Evolutionary conservation across 2,888 invertebrate species (phyloP).

Genomic region (Crepidodera aurea): DNA sequence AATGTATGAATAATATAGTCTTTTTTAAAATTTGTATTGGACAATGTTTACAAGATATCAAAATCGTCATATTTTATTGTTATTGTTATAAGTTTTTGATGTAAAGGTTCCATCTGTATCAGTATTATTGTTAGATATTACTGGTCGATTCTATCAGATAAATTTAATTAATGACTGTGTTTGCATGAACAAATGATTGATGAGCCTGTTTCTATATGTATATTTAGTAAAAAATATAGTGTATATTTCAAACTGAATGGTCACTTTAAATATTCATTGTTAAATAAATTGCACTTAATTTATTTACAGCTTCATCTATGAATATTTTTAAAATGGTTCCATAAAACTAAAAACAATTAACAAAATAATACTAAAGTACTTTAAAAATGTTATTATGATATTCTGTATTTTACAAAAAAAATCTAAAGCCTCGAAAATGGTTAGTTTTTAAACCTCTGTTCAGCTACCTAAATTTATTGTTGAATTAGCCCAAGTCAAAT

Average conservation of each 20-base stretch:
- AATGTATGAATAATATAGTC: constrained; percentile 12
- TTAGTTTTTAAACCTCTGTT: too few relatives aligned
- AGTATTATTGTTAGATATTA: constrained; percentile 10
- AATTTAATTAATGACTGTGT: background rate
- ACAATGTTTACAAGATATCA: constrained; percentile 11
- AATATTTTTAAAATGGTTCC: too few relatives aligned
- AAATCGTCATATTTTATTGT: background rate
- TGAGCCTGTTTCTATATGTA: background rate
- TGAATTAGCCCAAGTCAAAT: too few relatives aligned
- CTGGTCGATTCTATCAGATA: constrained; percentile 3
- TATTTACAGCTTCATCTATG: too few relatives aligned
- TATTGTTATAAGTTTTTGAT: constrained; percentile 1
- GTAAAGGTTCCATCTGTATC: constrained; percentile 4
- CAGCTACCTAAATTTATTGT: too few relatives aligned
- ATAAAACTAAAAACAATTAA: too few relatives aligned
- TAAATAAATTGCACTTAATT: too few relatives aligned
- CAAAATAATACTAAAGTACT: too few relatives aligned
- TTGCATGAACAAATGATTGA: constrained; percentile 5
- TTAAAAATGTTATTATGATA: too few relatives aligned
- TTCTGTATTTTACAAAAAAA: too few relatives aligned
- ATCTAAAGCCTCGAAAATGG: too few relatives aligned
- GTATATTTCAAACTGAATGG: background rate
- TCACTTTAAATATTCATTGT: background rate
- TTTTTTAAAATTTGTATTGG: constrained; percentile 16
- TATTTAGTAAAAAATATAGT: constrained; percentile 1